phyloP scores from a whole-genome alignment of 2,797 vertebrate species.

The Onychomys leucogaster region DNA sequence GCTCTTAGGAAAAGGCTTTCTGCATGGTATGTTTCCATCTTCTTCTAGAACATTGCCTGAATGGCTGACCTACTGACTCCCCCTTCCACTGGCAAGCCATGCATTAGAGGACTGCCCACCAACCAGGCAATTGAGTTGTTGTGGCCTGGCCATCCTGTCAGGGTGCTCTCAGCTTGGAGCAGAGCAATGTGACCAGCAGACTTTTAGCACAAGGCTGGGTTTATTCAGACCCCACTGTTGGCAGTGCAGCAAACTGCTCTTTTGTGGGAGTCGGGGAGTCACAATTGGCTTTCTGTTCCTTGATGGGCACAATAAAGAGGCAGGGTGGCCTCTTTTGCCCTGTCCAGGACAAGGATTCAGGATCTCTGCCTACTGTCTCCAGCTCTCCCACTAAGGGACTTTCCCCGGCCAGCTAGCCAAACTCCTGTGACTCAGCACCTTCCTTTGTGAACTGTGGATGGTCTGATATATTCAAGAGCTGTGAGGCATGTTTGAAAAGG shows the following conservation, averaged over 20 bases:
- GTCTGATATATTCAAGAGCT: slow-evolving; percentile 60
- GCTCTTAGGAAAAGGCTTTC: not conserved
- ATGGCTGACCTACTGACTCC: not conserved
- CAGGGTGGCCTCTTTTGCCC: slow-evolving; percentile 58
- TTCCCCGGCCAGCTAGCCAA: slow-evolving; percentile 36
- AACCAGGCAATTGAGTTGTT: not conserved
- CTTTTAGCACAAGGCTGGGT: slow-evolving; percentile 60
- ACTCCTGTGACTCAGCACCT: slow-evolving; percentile 74
- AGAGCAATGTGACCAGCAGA: slow-evolving; percentile 12
- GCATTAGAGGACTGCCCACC: not conserved
- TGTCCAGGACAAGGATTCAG: slow-evolving; percentile 48
- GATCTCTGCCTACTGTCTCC: slow-evolving; percentile 27
- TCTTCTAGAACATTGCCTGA: not conserved
- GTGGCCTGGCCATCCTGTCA: not conserved
- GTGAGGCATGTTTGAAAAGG: slow-evolving; percentile 60
- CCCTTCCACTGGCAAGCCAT: not conserved
- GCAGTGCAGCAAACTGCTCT: slow-evolving; percentile 73
- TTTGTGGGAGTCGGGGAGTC: slow-evolving; percentile 69
- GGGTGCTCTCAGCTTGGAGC: not conserved
- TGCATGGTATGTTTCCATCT: not conserved
- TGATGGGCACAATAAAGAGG: slow-evolving; percentile 68
- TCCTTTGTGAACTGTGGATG: slow-evolving; percentile 65
- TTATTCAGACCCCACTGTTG: slow-evolving; percentile 65
- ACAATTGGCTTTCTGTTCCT: slow-evolving; percentile 61
- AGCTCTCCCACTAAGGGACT: slow-evolving; percentile 22